Percentiles rank a stretch among this genome's conserved stretches.
These are phyloP conservation scores for Vanessa cardui DNA, from an alignment of 2,888 invertebrate genomes.

Conservation along the genomic window DNA sequence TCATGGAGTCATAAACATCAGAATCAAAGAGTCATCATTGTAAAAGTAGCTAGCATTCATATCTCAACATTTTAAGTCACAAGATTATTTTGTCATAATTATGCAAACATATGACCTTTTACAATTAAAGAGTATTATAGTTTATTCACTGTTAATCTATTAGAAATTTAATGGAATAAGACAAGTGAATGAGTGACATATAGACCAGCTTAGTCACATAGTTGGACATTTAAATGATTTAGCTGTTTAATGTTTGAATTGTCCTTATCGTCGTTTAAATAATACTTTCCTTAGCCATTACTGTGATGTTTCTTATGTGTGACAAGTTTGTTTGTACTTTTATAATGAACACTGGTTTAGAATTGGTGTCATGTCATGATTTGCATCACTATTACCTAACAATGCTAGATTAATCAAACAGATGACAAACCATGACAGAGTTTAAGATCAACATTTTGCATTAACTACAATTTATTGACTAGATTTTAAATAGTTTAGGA, in stretches of 20 bases:
- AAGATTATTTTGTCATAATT: neutral
- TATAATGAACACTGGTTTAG: slow-evolving; percentile 55
- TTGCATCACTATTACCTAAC: slow-evolving; percentile 62
- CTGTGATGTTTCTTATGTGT: slow-evolving; percentile 45
- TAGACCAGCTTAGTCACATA: neutral
- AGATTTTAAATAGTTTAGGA: slow-evolving; percentile 76
- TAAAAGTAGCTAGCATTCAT: slow-evolving; percentile 1
- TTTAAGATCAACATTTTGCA: slow-evolving; percentile 80
- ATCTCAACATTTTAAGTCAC: neutral
- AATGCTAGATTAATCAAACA: slow-evolving; percentile 57
- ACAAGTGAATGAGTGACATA: slow-evolving; percentile 1
- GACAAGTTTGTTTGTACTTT: slow-evolving; percentile 63
- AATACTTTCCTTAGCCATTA: slow-evolving; percentile 26
- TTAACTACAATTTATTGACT: slow-evolving; percentile 83
- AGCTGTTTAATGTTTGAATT: slow-evolving; percentile 1
- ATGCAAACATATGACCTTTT: slow-evolving; percentile 1
- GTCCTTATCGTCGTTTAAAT: slow-evolving; percentile 11
- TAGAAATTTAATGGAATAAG: neutral
- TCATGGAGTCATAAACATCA: slow-evolving; percentile 6
- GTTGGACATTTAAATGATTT: neutral
- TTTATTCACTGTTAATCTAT: neutral
- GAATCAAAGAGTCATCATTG: slow-evolving; percentile 5
- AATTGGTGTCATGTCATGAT: slow-evolving; percentile 64
- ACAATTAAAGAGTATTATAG: neutral
- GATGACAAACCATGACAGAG: slow-evolving; percentile 77